phyloP scores from a whole-genome alignment of 1,140 invertebrate species.

The Zaprionus kolodkinae region DNA sequence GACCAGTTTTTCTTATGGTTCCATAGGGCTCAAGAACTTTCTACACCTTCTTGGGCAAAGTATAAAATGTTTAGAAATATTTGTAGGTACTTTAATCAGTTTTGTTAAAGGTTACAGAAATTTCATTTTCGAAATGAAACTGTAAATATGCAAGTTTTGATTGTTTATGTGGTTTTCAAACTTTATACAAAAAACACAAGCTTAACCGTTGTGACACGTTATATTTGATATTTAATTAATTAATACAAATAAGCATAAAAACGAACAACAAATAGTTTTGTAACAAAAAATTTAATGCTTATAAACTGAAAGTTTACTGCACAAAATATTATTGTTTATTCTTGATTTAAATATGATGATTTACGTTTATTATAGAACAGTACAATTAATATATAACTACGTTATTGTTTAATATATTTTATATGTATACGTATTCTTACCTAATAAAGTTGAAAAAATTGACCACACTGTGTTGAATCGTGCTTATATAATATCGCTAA shows the following conservation, averaged over 20 bases:
- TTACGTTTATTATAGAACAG: conserved; percentile 68
- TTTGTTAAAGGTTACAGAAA: conserved; percentile 34
- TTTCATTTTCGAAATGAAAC: conserved; percentile 74
- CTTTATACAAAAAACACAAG: conserved; percentile 1
- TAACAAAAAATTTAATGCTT: conserved; percentile 50
- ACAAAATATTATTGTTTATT: conserved; percentile 66
- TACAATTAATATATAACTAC: conserved; percentile 66
- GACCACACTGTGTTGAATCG: background rate
- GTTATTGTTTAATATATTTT: conserved; percentile 79
- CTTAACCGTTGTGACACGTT: conserved; percentile 37
- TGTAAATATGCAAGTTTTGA: conserved; percentile 24
- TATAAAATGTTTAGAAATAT: conserved; percentile 14
- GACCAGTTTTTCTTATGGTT: conserved; percentile 59
- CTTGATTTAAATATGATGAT: conserved; percentile 58
- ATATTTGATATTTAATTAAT: conserved; percentile 25
- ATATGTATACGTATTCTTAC: conserved; percentile 68
- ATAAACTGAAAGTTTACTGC: conserved; percentile 66
- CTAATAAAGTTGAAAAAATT: conserved; percentile 67
- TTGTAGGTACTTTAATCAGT: background rate
- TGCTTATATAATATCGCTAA: too few relatives aligned
- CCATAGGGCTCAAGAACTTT: conserved; percentile 35
- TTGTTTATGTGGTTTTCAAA: conserved; percentile 11
- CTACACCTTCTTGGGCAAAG: conserved; percentile 7
- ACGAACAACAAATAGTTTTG: conserved; percentile 32
- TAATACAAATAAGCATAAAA: background rate